Evolutionary conservation across 2,888 invertebrate genomes (phyloP), one percentile per base, ranked within the genome.

Genomic region (Noctua pronuba): DNA sequence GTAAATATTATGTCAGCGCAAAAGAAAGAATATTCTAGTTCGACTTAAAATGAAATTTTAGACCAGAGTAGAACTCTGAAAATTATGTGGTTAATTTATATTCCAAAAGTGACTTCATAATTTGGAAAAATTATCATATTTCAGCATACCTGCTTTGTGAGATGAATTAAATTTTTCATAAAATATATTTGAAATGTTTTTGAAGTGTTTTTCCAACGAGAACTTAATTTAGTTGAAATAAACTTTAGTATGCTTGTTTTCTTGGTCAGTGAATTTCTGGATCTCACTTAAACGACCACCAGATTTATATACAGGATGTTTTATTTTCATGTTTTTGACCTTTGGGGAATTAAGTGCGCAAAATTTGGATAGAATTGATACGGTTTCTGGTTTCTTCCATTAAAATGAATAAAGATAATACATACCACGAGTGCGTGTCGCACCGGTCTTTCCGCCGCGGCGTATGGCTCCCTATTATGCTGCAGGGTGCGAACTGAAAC

Each of bases 391-490:
- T n/a, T 55, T 31, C 7, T 58, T 21, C 0, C 0, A 66, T 8
- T 65, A 16, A 60, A 58, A 66, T 16, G 55, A 24, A 60, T 44
- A 67, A 65, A 44, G 16, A 60, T 10, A 77, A 77, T 94, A 96
- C 96, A 79, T 95, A 96, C 96, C 96, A 96, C 96, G 96, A 96
- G 96, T 96, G 96, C 96, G 96, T 95, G 94, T 95, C 95, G 96
- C 96, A 96, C 96, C 96, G 96, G 96, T 96, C 95, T 96, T 96
- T 96, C 94, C 95, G 96, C 96, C 96, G 95, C 94, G 95, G 96
- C 94, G 95, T 96, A 96, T 96, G 96, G 96, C 96, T 96, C 96
- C 96, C 96, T 96, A 96, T 96, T 95, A 96, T 96, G 95, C 94
- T 95, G 96, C 95, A 96, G 95, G 95, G 94, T 95, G 94, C 95